These are phyloP conservation scores for Muscicapa striata DNA, from an alignment of 2,797 vertebrate species.

Conservation along the genomic window DNA sequence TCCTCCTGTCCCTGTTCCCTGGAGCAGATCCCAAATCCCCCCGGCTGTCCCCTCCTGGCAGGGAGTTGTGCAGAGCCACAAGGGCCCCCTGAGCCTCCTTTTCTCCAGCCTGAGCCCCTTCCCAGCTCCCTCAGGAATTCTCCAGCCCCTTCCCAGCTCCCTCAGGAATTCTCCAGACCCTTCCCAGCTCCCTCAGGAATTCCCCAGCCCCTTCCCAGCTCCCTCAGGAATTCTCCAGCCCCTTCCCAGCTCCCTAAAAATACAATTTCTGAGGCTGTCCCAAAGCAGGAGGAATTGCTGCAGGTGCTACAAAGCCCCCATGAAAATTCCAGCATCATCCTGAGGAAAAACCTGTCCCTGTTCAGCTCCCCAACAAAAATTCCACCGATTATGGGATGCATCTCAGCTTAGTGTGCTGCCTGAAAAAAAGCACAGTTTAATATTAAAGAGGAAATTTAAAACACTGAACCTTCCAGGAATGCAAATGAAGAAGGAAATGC, in stretches of 20 bases:
- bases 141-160: too few relatives aligned
- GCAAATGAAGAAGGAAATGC: background rate
- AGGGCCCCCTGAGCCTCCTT: too few relatives aligned
- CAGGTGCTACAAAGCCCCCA: background rate
- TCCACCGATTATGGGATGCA: background rate
- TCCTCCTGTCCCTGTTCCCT: too few relatives aligned
- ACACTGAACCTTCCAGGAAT: background rate
- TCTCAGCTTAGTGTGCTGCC: background rate
- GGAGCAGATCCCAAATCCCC: too few relatives aligned
- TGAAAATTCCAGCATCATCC: fast-evolving
- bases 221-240: background rate
- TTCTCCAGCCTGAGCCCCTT: too few relatives aligned
- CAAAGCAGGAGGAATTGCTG: background rate
- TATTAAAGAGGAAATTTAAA: conserved; percentile 16
- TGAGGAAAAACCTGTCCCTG: background rate
- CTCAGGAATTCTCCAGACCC: too few relatives aligned
- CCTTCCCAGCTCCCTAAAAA: background rate
- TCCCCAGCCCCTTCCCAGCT: background rate
- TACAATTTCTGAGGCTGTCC: background rate
- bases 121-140: too few relatives aligned
- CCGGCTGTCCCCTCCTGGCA: too few relatives aligned
- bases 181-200: background rate
- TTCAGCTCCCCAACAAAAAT: background rate
- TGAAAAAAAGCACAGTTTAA: background rate
- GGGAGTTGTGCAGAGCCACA: too few relatives aligned